A percentile compares a stretch with the other conserved stretches of the same genome.
These are phyloP conservation scores for Nannobrachium achirus DNA, from an alignment of 2,113 vertebrate species.

Conservation along the genomic window DNA sequence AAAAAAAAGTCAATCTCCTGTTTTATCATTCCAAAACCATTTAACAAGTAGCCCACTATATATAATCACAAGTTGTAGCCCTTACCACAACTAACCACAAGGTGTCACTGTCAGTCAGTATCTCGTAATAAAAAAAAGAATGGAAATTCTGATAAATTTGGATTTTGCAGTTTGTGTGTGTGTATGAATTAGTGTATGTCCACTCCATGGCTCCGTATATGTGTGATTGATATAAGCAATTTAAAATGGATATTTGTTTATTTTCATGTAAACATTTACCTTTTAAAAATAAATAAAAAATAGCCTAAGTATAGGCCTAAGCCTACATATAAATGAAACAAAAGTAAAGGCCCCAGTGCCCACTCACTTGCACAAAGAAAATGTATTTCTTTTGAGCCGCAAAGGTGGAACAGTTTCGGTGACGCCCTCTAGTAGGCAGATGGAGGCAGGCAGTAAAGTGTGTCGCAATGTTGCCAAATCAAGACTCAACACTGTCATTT, in stretches of 20 bases:
- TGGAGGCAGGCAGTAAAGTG: conserved; percentile 31
- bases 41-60: not conserved
- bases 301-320: no score
- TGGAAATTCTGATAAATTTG: not conserved
- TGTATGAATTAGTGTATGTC: not conserved
- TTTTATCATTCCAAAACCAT: no score
- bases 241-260: no score
- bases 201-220: not conserved
- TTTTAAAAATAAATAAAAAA: no score
- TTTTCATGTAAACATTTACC: no score
- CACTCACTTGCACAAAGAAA: not conserved
- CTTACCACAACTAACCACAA: conserved; percentile 36
- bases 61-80: not conserved
- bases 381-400: conserved; percentile 16
- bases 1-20: no score
- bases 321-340: conserved; percentile 19
- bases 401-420: conserved; percentile 44
- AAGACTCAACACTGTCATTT: conserved; percentile 14
- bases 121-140: conserved; percentile 26
- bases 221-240: not conserved
- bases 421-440: conserved; percentile 44
- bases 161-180: not conserved
- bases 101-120: conserved; percentile 52
- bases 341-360: conserved; percentile 22
- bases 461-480: conserved; percentile 40